Base-by-base conservation (phyloP, 2,113 vertebrate species). In the Neolamprologus variostigma region DNA sequence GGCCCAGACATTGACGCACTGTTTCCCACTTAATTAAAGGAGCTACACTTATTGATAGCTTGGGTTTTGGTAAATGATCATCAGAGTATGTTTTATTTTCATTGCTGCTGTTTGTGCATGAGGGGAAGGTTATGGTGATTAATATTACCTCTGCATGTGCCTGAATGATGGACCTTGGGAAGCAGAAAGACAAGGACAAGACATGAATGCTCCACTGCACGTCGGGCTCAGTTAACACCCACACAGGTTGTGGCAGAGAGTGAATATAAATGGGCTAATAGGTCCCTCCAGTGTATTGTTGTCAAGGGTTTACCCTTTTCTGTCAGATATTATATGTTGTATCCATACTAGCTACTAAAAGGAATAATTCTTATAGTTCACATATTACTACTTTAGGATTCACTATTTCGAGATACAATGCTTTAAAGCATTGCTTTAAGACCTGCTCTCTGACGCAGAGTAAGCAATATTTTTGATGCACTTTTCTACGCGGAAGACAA, bases 141-240 rank as follows among this genome's bases (percentile, higher is more conserved):
- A 93, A 94, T 92, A 89, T 80, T 84, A 45, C 51, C 82, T 84
- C 89, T 73, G 82, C 87, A 78, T 71, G 37, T 88, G 85, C 54
- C 82, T 94, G 92, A 92, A 91, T 91, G 93, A 94, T 94, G 84
- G 82, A 83, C 86, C 66, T 71, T 59, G 82, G 68, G 83, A 92
- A 92, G 78, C 83, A 82, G 81, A 82, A 63, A 93, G 91, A 94
- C 92, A 90, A 86, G 89, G 91, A 92, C 85, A 80, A 86, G 89
- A 88, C 80, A 57, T 82, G 63, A 81, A 86, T 61, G 88, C 88
- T 89, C 73, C 84, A 31, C 73, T 87, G 88, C 89, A 61, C 28
- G 71, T 57, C 81, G 6, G 71, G 61, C 80, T 89, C 55, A 57
- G 51, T 91, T 85, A 90, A 90, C 85, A 88, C 85, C 45, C 87